Conservation (phyloP, 1,140 invertebrate genomes). For the Brachionus koreanus region DNA sequence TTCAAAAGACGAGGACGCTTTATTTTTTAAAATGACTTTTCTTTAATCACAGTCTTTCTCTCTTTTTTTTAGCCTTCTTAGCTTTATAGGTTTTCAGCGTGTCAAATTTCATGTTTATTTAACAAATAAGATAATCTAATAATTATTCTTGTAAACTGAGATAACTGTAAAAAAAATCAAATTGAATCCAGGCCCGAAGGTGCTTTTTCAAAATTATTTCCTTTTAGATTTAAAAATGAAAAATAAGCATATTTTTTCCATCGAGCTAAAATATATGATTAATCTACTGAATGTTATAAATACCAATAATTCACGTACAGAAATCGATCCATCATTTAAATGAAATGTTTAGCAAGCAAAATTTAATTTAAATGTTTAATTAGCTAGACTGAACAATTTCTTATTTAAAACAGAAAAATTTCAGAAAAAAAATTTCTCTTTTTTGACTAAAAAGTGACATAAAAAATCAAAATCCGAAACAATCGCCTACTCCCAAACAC, state of each 20-base stretch:
- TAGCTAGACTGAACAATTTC: not conserved
- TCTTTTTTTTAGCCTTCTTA: not conserved
- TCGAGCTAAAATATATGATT: not conserved
- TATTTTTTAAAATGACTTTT: not conserved
- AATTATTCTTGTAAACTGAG: not conserved
- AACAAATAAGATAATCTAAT: not conserved
- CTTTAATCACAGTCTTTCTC: not conserved
- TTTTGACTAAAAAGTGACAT: not conserved
- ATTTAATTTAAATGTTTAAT: not conserved
- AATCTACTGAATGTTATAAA: not conserved
- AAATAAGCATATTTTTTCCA: not conserved
- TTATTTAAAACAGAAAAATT: not conserved
- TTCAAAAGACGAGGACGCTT: too few species aligned
- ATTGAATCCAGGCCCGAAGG: not conserved
- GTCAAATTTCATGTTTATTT: not conserved
- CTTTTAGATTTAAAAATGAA: not conserved
- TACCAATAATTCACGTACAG: not conserved
- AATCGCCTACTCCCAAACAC: too few species aligned
- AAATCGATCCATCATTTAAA: not conserved
- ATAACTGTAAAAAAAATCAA: not conserved
- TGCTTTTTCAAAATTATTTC: not conserved
- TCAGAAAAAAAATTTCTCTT: not conserved
- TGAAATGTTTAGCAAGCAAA: not conserved
- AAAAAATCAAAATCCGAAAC: too few species aligned
- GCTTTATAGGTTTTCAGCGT: not conserved